Conservation (phyloP, 2,113 vertebrate genomes). For the Erpornis zantholeuca region DNA sequence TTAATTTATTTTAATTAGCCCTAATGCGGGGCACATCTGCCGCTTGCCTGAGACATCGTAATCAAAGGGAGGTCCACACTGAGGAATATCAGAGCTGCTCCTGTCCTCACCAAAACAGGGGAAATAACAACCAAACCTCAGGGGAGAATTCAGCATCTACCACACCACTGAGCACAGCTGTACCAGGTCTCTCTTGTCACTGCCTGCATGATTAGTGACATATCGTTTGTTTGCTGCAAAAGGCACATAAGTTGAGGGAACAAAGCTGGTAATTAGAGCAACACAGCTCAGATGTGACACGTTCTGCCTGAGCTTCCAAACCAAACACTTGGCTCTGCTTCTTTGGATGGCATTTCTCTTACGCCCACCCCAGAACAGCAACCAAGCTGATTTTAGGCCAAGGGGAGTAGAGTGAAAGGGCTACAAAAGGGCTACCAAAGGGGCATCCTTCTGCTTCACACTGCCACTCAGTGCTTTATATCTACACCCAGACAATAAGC, state of each 20-base stretch:
- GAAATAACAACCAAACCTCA: neutral
- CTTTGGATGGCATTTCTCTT: conserved; percentile 52
- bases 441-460: neutral
- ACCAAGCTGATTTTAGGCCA: conserved; percentile 21
- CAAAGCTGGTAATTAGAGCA: conserved; percentile 39
- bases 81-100: neutral
- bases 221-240: conserved; percentile 44
- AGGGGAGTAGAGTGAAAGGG: neutral
- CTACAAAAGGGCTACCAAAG: neutral
- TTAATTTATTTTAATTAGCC: neutral
- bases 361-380: conserved; percentile 25
- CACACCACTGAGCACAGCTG: conserved; percentile 9
- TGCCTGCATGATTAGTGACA: neutral
- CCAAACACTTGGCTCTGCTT: conserved; percentile 56
- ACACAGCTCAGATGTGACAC: neutral
- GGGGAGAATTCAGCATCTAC: neutral
- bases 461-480: neutral
- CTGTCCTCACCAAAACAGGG: neutral
- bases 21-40: neutral
- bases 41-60: neutral
- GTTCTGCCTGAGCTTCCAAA: conserved; percentile 45
- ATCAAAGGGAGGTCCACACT: neutral
- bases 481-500: neutral
- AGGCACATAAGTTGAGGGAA: conserved; percentile 2
- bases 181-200: neutral